Evolutionary conservation across 2,113 vertebrate species (phyloP).

Genomic region (Periophthalmodon schlosseri): DNA sequence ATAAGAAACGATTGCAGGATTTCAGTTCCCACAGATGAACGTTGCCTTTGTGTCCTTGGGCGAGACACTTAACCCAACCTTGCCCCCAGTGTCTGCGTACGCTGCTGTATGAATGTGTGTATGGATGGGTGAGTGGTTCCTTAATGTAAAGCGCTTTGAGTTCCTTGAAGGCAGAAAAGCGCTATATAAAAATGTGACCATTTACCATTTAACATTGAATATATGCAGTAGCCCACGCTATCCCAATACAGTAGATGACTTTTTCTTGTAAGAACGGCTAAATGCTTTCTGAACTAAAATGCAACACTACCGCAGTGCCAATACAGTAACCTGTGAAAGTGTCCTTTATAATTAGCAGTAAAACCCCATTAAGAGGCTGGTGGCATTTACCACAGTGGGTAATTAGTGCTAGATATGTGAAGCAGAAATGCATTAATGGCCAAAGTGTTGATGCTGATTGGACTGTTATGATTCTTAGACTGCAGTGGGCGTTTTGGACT

Average conservation of each 20-base stretch:
- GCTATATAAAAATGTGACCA: no score
- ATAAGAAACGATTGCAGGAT: neutral
- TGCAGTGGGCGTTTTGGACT: slow-evolving; percentile 18
- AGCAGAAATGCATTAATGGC: slow-evolving; percentile 25
- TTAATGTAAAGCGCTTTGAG: no score
- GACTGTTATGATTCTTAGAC: slow-evolving; percentile 31
- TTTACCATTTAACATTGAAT: no score
- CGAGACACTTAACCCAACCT: no score
- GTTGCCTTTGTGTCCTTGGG: no score
- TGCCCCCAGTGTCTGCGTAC: no score
- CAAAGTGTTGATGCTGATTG: slow-evolving; percentile 30
- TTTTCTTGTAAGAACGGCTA: neutral
- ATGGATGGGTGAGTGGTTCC: no score
- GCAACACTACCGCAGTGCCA: neutral
- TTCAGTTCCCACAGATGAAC: no score
- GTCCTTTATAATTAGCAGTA: slow-evolving; percentile 17
- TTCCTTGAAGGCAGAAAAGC: no score
- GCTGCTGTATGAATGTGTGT: no score
- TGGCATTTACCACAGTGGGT: slow-evolving; percentile 63
- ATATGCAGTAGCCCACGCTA: neutral
- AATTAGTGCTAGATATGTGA: slow-evolving; percentile 44
- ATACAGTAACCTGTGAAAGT: neutral
- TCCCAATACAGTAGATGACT: neutral
- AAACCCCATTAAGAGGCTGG: slow-evolving; percentile 32
- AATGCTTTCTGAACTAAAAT: neutral